Conservation (phyloP, 2,113 vertebrate species). For the Psammodynastes pulverulentus region DNA sequence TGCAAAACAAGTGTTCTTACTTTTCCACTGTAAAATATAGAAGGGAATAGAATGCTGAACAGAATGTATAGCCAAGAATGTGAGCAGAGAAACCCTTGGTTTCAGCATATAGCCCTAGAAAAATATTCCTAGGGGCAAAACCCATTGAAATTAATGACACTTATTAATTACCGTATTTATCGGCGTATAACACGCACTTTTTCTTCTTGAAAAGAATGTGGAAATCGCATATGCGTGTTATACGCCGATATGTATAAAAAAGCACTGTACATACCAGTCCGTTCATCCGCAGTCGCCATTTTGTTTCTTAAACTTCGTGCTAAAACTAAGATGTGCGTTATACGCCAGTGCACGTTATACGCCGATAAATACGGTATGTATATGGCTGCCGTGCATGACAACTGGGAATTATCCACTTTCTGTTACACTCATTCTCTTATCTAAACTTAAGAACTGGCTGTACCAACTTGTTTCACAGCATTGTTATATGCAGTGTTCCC, state of each 20-base stretch:
- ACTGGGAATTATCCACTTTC: neutral
- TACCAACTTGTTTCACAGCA: neutral
- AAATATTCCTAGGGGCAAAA: neutral
- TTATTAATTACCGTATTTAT: neutral
- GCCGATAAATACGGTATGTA: too few relatives aligned
- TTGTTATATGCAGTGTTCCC: neutral
- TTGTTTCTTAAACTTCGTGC: too few relatives aligned
- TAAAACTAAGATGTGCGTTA: too few relatives aligned
- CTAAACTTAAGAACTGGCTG: neutral
- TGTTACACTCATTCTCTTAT: neutral
- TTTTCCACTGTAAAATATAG: conserved; percentile 15
- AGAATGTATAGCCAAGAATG: neutral
- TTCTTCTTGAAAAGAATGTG: too few relatives aligned
- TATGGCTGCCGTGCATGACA: neutral
- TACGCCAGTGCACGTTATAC: too few relatives aligned
- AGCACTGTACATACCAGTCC: too few relatives aligned
- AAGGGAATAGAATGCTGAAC: neutral
- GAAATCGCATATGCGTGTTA: too few relatives aligned
- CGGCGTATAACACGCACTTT: too few relatives aligned
- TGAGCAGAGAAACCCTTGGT: neutral
- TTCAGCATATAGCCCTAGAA: neutral
- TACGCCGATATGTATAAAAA: too few relatives aligned
- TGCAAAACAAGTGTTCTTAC: conserved; percentile 26
- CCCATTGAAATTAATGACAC: neutral
- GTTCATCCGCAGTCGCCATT: too few relatives aligned